Conservation (phyloP, 2,797 vertebrate genomes). For the Balearica regulorum region DNA sequence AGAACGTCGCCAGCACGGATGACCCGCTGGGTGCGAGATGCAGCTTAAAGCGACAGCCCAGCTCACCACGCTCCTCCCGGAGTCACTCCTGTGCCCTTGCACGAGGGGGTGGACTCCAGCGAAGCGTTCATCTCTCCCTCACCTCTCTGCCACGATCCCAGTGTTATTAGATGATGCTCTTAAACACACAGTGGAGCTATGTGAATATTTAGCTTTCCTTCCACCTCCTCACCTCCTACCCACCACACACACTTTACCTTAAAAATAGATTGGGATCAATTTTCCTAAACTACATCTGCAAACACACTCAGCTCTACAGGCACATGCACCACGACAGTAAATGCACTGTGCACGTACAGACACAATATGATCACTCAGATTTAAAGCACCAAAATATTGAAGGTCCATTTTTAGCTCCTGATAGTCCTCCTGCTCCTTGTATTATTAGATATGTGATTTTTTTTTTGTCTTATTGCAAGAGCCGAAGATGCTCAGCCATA, state of each 20-base stretch:
- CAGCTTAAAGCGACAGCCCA: conserved; percentile 47
- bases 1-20: neutral
- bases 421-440: conserved; percentile 8
- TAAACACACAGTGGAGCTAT: conserved; percentile 13
- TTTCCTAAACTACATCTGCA: conserved; percentile 46
- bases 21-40: conserved; percentile 25
- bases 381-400: neutral
- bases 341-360: neutral
- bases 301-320: conserved; percentile 9
- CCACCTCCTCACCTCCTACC: conserved; percentile 65
- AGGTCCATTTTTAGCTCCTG: conserved; percentile 16
- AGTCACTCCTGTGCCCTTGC: neutral
- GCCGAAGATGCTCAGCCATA: neutral
- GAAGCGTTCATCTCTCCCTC: neutral
- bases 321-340: neutral
- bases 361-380: neutral
- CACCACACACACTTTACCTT: conserved; percentile 43
- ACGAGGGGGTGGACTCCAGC: neutral
- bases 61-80: conserved; percentile 14
- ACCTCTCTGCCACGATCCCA: conserved; percentile 21
- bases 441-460: neutral
- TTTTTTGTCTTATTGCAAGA: neutral
- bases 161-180: conserved; percentile 53
- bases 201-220: conserved; percentile 61
- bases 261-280: conserved; percentile 56